A percentile compares a stretch with the other conserved stretches of the same genome.
These are phyloP conservation scores for Trachymyrmex cornetzi DNA, from an alignment of 1,140 invertebrate genomes.

Conservation along the genomic window DNA sequence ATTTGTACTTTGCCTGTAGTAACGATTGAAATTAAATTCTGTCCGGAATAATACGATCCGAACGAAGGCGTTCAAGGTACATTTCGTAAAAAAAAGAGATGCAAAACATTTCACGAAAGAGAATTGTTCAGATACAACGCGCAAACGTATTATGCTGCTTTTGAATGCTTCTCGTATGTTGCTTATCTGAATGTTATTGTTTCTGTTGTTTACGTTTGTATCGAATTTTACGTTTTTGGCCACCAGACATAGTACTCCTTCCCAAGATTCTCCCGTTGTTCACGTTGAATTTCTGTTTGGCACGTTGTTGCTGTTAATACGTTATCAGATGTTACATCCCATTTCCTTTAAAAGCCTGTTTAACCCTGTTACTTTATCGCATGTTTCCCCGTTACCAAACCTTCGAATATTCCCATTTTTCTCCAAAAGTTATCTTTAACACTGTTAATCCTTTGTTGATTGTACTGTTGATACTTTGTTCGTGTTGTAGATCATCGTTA, in stretches of 20 bases:
- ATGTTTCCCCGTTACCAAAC: constrained; percentile 36
- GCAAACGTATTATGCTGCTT: constrained; percentile 61
- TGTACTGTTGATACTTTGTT: constrained; percentile 55
- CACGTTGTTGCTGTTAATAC: constrained; percentile 46
- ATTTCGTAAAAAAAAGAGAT: constrained; percentile 14
- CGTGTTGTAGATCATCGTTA: constrained; percentile 38
- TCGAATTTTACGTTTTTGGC: constrained; percentile 39
- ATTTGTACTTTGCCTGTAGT: constrained; percentile 58
- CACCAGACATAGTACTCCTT: background rate
- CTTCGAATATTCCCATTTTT: background rate
- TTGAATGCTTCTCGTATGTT: constrained; percentile 60
- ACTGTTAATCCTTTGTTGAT: constrained; percentile 43
- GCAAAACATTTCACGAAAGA: constrained; percentile 8
- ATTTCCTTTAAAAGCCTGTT: constrained; percentile 15
- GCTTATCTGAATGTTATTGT: constrained; percentile 53
- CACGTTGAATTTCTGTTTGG: constrained; percentile 63
- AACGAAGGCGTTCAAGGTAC: constrained; percentile 37
- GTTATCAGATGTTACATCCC: constrained; percentile 40
- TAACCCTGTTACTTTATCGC: constrained; percentile 37
- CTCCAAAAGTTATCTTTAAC: constrained; percentile 39
- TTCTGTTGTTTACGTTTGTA: constrained; percentile 52
- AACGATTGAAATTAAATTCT: constrained; percentile 33
- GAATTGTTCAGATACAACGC: constrained; percentile 15
- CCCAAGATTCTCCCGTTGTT: constrained; percentile 46
- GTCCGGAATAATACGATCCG: constrained; percentile 8